These are phyloP conservation scores for Pygocentrus nattereri DNA, from an alignment of 2,797 vertebrate species.

Conservation along the genomic window DNA sequence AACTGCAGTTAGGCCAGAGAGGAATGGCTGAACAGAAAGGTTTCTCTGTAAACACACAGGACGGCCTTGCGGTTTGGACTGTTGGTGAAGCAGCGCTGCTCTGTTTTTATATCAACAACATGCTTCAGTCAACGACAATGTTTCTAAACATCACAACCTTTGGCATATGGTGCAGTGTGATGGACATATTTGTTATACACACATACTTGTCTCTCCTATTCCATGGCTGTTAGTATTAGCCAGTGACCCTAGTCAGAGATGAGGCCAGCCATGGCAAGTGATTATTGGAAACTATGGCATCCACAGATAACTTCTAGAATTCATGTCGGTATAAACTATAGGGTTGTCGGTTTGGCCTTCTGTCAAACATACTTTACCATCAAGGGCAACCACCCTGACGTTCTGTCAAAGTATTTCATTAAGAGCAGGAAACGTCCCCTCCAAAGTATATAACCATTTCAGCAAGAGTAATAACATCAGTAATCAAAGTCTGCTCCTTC, in stretches of 20 bases:
- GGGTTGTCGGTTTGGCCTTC: constrained; percentile 18
- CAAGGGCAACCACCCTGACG: constrained; percentile 6
- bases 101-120: constrained; percentile 79
- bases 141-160: constrained; percentile 48
- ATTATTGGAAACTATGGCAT: not conserved
- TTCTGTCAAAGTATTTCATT: constrained; percentile 35
- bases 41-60: constrained; percentile 75
- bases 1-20: constrained; percentile 51
- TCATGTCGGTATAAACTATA: constrained; percentile 24
- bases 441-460: constrained; percentile 49
- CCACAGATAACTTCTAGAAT: not conserved
- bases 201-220: constrained; percentile 36
- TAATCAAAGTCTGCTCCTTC: not conserved
- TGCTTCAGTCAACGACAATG: constrained; percentile 56
- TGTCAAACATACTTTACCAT: constrained; percentile 35
- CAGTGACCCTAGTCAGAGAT: constrained; percentile 41
- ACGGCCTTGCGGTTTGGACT: constrained; percentile 42
- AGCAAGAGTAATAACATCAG: constrained; percentile 59
- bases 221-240: constrained; percentile 41
- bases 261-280: constrained; percentile 9
- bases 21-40: constrained; percentile 59
- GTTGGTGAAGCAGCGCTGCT: constrained; percentile 64
- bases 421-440: constrained; percentile 49
- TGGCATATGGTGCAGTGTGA: constrained; percentile 28
- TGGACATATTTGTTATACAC: constrained; percentile 41